These are phyloP conservation scores for Camarhynchus parvulus DNA, from an alignment of 2,113 vertebrate species.

Conservation along the genomic window DNA sequence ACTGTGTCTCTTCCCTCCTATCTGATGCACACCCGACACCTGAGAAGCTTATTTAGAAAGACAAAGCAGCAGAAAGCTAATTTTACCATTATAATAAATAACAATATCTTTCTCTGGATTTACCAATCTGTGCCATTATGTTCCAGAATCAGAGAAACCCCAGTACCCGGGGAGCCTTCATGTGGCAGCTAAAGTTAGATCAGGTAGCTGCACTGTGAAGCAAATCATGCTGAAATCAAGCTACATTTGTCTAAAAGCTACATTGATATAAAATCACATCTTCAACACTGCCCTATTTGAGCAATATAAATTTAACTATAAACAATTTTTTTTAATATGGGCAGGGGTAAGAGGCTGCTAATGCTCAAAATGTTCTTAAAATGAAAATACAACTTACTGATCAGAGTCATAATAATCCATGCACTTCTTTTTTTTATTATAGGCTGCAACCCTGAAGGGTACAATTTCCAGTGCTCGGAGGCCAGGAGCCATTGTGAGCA, in stretches of 20 bases:
- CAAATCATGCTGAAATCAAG: background rate
- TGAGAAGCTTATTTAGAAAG: background rate
- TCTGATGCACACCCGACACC: background rate
- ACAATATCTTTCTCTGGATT: background rate
- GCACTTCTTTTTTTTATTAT: constrained; percentile 91
- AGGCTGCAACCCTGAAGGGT: constrained; percentile 96
- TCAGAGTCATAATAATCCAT: constrained; percentile 96
- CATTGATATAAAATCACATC: background rate
- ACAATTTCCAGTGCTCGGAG: constrained; percentile 95
- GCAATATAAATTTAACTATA: background rate
- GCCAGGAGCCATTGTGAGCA: constrained; percentile 97
- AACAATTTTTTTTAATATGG: background rate
- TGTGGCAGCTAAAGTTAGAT: background rate
- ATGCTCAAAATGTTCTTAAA: background rate
- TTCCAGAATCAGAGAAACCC: background rate
- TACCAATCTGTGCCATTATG: background rate
- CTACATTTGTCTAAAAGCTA: background rate
- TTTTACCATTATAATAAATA: background rate
- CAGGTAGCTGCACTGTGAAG: background rate
- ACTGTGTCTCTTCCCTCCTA: background rate
- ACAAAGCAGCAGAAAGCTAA: background rate
- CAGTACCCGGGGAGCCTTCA: background rate
- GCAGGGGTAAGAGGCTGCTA: background rate
- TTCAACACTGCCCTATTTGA: background rate
- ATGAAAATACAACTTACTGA: constrained; percentile 83